phyloP scores from a whole-genome alignment of 2,888 invertebrate species.

The Pyrrhosoma nymphula region DNA sequence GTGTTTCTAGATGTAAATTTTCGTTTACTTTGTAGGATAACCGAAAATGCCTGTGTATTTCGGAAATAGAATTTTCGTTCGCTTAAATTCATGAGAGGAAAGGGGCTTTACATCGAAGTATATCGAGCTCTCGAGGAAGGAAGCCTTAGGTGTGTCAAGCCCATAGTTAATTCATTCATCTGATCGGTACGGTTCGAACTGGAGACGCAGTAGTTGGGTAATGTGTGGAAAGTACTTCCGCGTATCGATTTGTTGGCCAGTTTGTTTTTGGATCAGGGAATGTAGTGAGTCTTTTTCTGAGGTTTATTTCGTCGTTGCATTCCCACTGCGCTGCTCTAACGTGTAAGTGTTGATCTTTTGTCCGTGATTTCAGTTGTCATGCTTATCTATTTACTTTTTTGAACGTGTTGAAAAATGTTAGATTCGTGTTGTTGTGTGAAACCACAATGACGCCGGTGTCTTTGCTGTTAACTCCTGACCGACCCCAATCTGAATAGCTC shows the following conservation, averaged over 20 bases:
- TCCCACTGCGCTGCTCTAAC: neutral
- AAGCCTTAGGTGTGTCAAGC: neutral
- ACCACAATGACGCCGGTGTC: too few relatives aligned
- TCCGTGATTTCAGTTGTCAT: neutral
- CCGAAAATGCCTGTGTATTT: too few relatives aligned
- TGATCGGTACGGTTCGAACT: neutral
- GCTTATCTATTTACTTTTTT: too few relatives aligned
- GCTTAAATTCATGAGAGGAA: too few relatives aligned
- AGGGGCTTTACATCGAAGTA: neutral
- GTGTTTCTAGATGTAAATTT: too few relatives aligned
- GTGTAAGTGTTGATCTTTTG: neutral
- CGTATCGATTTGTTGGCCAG: neutral
- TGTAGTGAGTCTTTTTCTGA: neutral
- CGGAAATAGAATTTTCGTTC: too few relatives aligned
- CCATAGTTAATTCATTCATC: neutral
- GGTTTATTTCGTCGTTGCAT: neutral
- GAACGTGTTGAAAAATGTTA: too few relatives aligned
- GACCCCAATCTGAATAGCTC: too few relatives aligned
- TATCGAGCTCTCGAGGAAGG: neutral
- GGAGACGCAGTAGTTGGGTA: neutral
- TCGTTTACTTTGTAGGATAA: too few relatives aligned
- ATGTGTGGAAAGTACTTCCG: neutral
- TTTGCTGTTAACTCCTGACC: too few relatives aligned
- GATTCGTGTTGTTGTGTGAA: too few relatives aligned
- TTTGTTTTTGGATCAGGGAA: neutral